Evolutionary conservation across 2,113 vertebrate species (phyloP).

Genomic region (Aptenodytes patagonicus): DNA sequence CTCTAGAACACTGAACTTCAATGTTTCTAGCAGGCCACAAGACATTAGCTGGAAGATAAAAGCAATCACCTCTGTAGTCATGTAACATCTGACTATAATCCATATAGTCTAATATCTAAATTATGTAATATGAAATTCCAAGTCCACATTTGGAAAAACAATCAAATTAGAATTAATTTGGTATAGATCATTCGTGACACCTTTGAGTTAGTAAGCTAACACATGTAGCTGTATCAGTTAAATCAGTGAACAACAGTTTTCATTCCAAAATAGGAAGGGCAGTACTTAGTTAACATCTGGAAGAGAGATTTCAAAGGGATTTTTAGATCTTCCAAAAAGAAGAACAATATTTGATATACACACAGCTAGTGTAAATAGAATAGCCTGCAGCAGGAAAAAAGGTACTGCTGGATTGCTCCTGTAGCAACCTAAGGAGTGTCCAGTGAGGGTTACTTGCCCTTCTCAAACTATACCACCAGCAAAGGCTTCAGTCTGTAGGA

Average conservation of each 20-base stretch:
- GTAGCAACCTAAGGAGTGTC: not conserved
- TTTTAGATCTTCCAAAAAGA: not conserved
- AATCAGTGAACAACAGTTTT: not conserved
- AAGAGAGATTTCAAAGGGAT: not conserved
- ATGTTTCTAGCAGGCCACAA: slow-evolving; percentile 91
- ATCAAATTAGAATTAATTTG: not conserved
- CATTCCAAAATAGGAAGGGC: not conserved
- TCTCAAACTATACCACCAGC: not conserved
- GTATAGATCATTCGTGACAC: not conserved
- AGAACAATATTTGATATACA: not conserved
- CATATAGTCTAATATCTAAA: not conserved
- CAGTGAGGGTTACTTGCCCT: not conserved
- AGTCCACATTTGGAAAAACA: not conserved
- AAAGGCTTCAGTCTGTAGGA: not conserved
- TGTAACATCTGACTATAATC: not conserved
- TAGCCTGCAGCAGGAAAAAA: not conserved
- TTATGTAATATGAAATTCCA: not conserved
- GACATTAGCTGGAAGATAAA: slow-evolving; percentile 85
- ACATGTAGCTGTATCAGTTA: not conserved
- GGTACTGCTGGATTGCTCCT: not conserved
- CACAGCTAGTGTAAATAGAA: not conserved
- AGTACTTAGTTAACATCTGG: not conserved
- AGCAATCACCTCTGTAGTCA: not conserved
- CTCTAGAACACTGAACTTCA: slow-evolving; percentile 97
- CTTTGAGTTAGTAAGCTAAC: not conserved